phyloP scores from a whole-genome alignment of 2,888 invertebrate species.

The Catocala fraxini region DNA sequence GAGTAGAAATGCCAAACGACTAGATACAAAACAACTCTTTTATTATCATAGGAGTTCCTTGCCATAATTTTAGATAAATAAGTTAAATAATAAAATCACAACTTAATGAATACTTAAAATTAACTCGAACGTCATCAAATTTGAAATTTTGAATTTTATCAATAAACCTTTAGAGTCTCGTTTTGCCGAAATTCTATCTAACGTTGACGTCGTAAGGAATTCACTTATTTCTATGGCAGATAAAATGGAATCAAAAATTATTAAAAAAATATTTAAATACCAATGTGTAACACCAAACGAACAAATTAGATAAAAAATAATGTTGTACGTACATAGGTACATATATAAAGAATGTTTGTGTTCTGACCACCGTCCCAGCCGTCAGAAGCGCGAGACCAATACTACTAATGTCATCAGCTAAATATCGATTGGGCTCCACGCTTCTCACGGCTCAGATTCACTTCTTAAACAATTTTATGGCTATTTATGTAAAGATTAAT shows the following conservation, averaged over 20 bases:
- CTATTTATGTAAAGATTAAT: conserved; percentile 40
- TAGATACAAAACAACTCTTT: conserved; percentile 74
- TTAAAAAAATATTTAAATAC: conserved; percentile 74
- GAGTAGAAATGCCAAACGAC: conserved; percentile 44
- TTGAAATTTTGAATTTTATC: conserved; percentile 72
- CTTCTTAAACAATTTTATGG: conserved; percentile 35
- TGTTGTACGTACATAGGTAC: conserved; percentile 50
- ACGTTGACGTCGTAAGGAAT: conserved; percentile 70
- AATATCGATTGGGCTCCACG: conserved; percentile 23
- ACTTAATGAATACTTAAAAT: conserved; percentile 87
- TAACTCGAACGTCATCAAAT: conserved; percentile 77
- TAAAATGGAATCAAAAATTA: conserved; percentile 82
- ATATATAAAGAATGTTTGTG: conserved; percentile 35
- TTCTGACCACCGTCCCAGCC: conserved; percentile 22
- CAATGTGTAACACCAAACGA: conserved; percentile 68
- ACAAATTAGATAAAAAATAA: conserved; percentile 70
- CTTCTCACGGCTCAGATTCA: conserved; percentile 39
- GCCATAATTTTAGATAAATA: conserved; percentile 87
- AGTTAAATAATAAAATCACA: conserved; percentile 86
- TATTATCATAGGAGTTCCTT: conserved; percentile 85
- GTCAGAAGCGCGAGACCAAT: conserved; percentile 32
- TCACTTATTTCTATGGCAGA: conserved; percentile 86
- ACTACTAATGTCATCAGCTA: conserved; percentile 1
- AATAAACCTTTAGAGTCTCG: conserved; percentile 40
- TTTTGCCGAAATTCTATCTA: conserved; percentile 47